phyloP scores from a whole-genome alignment of 2,113 vertebrate genomes.

The Xiphias gladius region DNA sequence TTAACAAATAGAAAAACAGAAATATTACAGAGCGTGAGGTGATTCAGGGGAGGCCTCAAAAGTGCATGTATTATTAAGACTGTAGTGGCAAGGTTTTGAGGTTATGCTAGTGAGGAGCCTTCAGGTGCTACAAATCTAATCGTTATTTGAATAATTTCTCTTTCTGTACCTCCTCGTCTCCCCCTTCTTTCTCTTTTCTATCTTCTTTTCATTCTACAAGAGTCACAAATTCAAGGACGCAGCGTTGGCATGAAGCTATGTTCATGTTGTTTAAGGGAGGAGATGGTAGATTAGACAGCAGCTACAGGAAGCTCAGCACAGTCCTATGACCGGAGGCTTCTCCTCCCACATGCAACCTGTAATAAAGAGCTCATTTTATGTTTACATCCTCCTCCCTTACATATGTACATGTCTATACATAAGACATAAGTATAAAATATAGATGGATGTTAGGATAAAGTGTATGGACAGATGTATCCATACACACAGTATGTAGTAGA shows the following conservation, averaged over 20 bases:
- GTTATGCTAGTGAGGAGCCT: constrained; percentile 74
- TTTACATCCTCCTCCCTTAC: constrained; percentile 29
- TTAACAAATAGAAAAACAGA: constrained; percentile 61
- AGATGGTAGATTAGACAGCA: constrained; percentile 64
- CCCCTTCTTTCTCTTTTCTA: background rate
- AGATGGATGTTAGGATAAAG: background rate
- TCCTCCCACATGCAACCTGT: constrained; percentile 51
- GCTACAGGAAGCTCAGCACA: constrained; percentile 41
- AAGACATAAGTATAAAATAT: background rate
- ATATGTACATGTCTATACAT: background rate
- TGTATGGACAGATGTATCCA: background rate
- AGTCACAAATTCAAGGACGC: constrained; percentile 61
- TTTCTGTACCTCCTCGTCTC: constrained; percentile 35
- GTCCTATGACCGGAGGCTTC: constrained; percentile 48
- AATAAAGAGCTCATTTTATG: constrained; percentile 45
- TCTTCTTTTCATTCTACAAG: constrained; percentile 31
- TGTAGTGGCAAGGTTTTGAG: constrained; percentile 62
- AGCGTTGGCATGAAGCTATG: constrained; percentile 20
- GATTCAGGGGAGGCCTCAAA: constrained; percentile 59
- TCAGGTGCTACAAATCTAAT: constrained; percentile 69
- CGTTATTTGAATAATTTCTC: constrained; percentile 69
- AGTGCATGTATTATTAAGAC: constrained; percentile 72
- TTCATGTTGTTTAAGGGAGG: constrained; percentile 54
- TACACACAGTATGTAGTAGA: background rate
- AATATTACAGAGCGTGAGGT: constrained; percentile 50